phyloP scores from a whole-genome alignment of 1,140 invertebrate genomes.

The Pogonomyrmex californicus region DNA sequence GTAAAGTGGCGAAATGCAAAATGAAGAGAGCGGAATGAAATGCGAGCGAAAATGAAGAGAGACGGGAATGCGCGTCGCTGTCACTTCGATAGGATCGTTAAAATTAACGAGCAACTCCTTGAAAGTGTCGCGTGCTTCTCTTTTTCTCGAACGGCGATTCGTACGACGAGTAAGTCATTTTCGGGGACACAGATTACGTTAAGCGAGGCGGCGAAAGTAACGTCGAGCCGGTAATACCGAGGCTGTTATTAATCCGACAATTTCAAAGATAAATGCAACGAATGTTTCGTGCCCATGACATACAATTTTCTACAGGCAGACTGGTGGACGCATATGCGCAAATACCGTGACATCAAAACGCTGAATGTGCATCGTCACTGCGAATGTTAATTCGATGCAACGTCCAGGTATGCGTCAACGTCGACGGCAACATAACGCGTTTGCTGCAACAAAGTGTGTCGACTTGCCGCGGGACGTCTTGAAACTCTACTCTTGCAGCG shows the following conservation, averaged over 20 bases:
- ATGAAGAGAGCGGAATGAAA: slow-evolving; percentile 63
- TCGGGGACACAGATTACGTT: neutral
- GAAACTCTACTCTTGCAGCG: slow-evolving; percentile 4
- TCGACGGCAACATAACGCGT: slow-evolving; percentile 16
- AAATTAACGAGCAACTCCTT: slow-evolving; percentile 72
- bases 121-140: slow-evolving; percentile 70
- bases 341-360: slow-evolving; percentile 29
- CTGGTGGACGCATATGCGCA: neutral
- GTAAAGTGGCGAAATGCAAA: slow-evolving; percentile 60
- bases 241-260: neutral
- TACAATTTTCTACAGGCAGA: slow-evolving; percentile 7
- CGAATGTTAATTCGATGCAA: slow-evolving; percentile 50
- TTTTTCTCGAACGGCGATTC: slow-evolving; percentile 68
- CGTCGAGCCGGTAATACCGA: neutral
- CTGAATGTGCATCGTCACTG: slow-evolving; percentile 54
- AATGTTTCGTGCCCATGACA: neutral
- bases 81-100: slow-evolving; percentile 73
- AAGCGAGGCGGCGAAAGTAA: neutral
- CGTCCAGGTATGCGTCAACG: slow-evolving; percentile 39
- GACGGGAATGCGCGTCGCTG: slow-evolving; percentile 34
- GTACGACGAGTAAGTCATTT: slow-evolving; percentile 36
- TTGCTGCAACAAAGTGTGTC: slow-evolving; percentile 45
- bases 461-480: slow-evolving; percentile 30
- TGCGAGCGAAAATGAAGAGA: slow-evolving; percentile 69
- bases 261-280: slow-evolving; percentile 15